These are phyloP conservation scores for Ostrea denselamellosa DNA, from an alignment of 1,140 invertebrate genomes.

Conservation along the genomic window DNA sequence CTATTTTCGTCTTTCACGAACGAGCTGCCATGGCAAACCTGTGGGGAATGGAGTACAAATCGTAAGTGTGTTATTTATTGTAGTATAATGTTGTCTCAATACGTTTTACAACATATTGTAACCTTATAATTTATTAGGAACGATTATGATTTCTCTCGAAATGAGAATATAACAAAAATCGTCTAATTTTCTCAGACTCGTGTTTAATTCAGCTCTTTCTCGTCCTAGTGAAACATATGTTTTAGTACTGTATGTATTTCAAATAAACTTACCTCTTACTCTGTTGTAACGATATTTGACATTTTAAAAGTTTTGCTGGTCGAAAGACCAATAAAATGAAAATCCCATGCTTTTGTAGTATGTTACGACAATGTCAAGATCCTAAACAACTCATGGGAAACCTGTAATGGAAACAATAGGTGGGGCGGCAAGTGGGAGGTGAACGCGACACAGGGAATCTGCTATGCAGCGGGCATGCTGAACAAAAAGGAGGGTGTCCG, in stretches of 20 bases:
- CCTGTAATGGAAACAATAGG: not conserved
- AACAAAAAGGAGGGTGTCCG: conserved; percentile 51
- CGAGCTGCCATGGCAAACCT: conserved; percentile 94
- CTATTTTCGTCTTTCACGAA: conserved; percentile 80
- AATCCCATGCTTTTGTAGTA: conserved; percentile 50
- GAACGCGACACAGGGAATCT: conserved; percentile 41
- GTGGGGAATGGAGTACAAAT: conserved; percentile 76
- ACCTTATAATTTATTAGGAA: not conserved
- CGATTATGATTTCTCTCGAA: too few relatives aligned
- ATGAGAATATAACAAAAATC: too few relatives aligned
- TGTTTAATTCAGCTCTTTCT: too few relatives aligned
- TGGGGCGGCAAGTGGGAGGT: conserved; percentile 25
- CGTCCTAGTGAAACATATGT: too few relatives aligned
- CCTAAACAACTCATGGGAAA: conserved; percentile 43
- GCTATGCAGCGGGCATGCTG: conserved; percentile 43
- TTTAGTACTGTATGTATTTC: too few relatives aligned
- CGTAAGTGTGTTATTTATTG: conserved; percentile 47
- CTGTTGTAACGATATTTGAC: too few relatives aligned
- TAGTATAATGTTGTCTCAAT: too few relatives aligned
- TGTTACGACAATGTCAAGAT: conserved; percentile 56
- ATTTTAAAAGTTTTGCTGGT: too few relatives aligned
- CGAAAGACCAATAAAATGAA: too few relatives aligned
- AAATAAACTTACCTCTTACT: too few relatives aligned
- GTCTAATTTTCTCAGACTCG: too few relatives aligned
- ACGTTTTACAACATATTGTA: not conserved